Percentiles rank a stretch among this genome's conserved stretches.
phyloP scores from a whole-genome alignment of 2,113 vertebrate genomes.

The Noctilio leporinus region DNA sequence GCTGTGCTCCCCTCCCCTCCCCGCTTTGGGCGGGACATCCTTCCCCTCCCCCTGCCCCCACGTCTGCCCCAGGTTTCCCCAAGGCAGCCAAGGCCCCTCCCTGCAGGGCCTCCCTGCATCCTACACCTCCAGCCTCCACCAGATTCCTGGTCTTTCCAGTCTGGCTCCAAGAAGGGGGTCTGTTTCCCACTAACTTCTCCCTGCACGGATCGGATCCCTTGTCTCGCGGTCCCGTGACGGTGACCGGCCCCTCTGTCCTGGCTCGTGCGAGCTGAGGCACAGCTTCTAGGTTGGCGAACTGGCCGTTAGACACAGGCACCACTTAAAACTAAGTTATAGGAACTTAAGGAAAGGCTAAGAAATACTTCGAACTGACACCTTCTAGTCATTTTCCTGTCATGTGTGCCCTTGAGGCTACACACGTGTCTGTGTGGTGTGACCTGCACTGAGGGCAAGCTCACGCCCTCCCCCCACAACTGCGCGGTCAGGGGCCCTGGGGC shows the following conservation, averaged over 20 bases:
- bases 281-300: neutral
- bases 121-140: neutral
- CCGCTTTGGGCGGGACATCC: neutral
- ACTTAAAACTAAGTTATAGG: neutral
- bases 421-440: neutral
- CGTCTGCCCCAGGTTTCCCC: neutral
- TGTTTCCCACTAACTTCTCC: neutral
- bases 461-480: neutral
- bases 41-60: accelerated
- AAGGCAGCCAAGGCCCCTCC: neutral
- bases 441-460: no score
- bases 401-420: neutral
- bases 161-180: neutral
- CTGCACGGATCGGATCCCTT: no score
- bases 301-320: neutral
- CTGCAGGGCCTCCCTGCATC: neutral
- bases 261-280: neutral
- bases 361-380: neutral
- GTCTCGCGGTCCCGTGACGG: no score
- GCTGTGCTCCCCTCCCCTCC: accelerated
- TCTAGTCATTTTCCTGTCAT: neutral
- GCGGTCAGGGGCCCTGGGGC: no score
- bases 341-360: neutral
- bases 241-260: neutral
- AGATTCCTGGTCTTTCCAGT: neutral